These are phyloP conservation scores for Caenorhabditis sp. DNA, from an alignment of 2,888 invertebrate species.

Conservation along the genomic window DNA sequence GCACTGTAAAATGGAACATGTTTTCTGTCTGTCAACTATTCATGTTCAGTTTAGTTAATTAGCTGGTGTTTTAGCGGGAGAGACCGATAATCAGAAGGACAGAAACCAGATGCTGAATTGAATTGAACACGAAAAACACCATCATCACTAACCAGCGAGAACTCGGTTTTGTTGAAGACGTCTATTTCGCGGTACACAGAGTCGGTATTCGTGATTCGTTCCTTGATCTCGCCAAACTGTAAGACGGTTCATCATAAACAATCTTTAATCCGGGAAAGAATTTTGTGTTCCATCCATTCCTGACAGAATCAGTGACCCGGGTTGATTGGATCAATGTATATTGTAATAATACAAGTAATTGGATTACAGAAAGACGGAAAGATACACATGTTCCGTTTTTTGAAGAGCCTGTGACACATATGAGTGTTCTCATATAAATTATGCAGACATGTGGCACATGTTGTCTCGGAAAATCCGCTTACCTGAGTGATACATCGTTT, in stretches of 20 bases:
- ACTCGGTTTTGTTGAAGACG: conserved; percentile 70
- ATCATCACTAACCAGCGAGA: conserved; percentile 66
- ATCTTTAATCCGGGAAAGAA: not conserved
- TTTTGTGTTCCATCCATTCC: not conserved
- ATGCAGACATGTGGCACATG: conserved; percentile 36
- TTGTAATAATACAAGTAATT: conserved; percentile 37
- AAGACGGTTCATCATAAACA: conserved; percentile 21
- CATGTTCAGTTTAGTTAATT: conserved; percentile 36
- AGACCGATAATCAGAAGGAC: conserved; percentile 28
- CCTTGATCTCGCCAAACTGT: conserved; percentile 66
- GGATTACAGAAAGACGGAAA: conserved; percentile 2
- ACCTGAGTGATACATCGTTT: conserved; percentile 62
- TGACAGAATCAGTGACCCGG: conserved; percentile 41
- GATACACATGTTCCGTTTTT: conserved; percentile 54
- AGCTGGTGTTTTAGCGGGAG: conserved; percentile 25
- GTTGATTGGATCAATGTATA: conserved; percentile 30
- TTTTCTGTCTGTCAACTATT: conserved; percentile 32
- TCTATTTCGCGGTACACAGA: conserved; percentile 64
- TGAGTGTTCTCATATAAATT: conserved; percentile 59
- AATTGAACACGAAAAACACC: conserved; percentile 29
- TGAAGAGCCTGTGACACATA: conserved; percentile 10
- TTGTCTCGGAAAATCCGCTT: conserved; percentile 13
- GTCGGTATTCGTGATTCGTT: conserved; percentile 60
- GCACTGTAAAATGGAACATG: conserved; percentile 69
- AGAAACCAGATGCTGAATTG: conserved; percentile 33